Evolutionary conservation across 37 sponge, comb jelly and placozoan species (phyloP).

Genomic region (Diacarnus erythraeanus): DNA sequence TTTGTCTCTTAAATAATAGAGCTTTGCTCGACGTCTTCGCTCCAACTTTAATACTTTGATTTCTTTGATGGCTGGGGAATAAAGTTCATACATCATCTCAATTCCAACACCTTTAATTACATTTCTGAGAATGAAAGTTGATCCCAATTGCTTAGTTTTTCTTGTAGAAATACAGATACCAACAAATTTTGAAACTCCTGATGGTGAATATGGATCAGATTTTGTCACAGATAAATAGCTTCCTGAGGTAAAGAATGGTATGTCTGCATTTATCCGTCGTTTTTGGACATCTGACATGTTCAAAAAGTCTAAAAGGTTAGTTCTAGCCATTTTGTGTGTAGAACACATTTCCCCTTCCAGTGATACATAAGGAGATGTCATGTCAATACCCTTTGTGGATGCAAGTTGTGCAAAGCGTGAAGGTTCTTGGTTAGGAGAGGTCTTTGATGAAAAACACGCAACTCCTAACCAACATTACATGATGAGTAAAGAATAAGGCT

Average conservation of each 20-base stretch:
- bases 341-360: slow-evolving; percentile 20
- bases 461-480: too few relatives aligned
- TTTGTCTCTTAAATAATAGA: slow-evolving; percentile 84
- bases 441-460: neutral
- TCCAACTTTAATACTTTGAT: slow-evolving; percentile 85
- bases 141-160: slow-evolving; percentile 64
- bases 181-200: slow-evolving; percentile 68
- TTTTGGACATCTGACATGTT: slow-evolving; percentile 64
- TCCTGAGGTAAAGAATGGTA: slow-evolving; percentile 74
- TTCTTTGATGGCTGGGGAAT: slow-evolving; percentile 68
- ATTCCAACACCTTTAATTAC: slow-evolving; percentile 69
- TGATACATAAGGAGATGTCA: slow-evolving; percentile 6
- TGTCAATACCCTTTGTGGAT: neutral
- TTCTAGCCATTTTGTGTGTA: slow-evolving; percentile 58
- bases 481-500: too few relatives aligned
- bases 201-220: slow-evolving; percentile 63
- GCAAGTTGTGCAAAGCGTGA: neutral
- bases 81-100: slow-evolving; percentile 80
- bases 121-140: slow-evolving; percentile 78
- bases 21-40: slow-evolving; percentile 69
- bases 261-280: slow-evolving; percentile 20
- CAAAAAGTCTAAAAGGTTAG: slow-evolving; percentile 78
- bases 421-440: neutral
- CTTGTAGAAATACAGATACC: slow-evolving; percentile 83
- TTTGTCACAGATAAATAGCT: slow-evolving; percentile 71